Conservation (phyloP, 2,113 vertebrate species). For the Fulica atra region DNA sequence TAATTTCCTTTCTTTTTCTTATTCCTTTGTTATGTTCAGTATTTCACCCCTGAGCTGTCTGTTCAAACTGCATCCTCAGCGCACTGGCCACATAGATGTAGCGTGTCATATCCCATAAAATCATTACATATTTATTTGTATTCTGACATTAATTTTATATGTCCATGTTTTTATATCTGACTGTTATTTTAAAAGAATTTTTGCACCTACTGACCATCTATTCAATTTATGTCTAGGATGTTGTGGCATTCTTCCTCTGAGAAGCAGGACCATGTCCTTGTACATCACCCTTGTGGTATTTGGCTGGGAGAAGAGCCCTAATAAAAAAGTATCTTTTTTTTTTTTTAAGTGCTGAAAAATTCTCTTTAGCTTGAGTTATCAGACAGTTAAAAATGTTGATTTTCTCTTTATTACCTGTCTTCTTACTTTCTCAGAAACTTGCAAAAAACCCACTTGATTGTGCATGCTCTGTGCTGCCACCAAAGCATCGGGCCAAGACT, state of each 20-base stretch:
- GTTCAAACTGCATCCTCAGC: background rate
- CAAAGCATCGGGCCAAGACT: background rate
- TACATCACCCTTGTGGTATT: accelerated
- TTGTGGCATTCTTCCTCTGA: background rate
- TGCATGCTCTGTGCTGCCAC: background rate
- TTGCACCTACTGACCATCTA: background rate
- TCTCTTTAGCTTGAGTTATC: background rate
- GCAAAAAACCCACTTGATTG: background rate
- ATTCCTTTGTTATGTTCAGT: background rate
- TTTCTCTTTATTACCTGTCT: background rate
- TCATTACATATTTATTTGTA: background rate
- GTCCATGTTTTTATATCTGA: background rate
- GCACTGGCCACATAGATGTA: background rate
- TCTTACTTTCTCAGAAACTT: background rate
- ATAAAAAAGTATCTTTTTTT: background rate
- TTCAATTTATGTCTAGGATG: background rate
- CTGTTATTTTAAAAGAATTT: background rate
- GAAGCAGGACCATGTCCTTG: background rate
- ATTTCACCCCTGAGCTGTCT: background rate
- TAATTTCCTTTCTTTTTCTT: background rate
- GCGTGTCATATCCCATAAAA: background rate
- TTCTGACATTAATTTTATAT: background rate
- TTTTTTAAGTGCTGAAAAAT: background rate
- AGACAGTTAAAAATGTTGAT: background rate
- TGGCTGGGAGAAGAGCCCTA: background rate